phyloP scores from a whole-genome alignment of 2,888 invertebrate species.

The Portevinia maculata region DNA sequence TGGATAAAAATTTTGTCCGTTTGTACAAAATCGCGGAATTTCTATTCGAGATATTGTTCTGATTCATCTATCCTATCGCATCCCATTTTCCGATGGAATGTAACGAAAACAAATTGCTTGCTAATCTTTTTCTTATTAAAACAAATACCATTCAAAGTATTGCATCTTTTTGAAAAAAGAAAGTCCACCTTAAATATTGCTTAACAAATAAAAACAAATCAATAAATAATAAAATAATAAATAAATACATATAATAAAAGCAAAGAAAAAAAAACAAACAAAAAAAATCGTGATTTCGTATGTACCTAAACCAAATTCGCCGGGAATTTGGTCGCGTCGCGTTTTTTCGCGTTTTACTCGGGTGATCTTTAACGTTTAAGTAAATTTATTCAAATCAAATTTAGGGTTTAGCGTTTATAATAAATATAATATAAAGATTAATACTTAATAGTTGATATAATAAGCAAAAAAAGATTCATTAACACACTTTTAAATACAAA shows the following conservation, averaged over 20 bases:
- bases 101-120: no score
- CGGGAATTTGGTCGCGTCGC: conserved; percentile 84
- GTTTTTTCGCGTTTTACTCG: conserved; percentile 81
- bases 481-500: conserved; percentile 39
- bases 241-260: conserved; percentile 32
- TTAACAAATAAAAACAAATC: conserved; percentile 16
- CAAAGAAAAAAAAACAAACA: conserved; percentile 57
- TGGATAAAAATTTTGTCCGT: no score
- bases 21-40: no score
- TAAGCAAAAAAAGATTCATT: conserved; percentile 59
- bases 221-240: conserved; percentile 24
- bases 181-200: conserved; percentile 21
- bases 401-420: conserved; percentile 75
- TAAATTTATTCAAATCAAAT: conserved; percentile 75
- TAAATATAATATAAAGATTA: conserved; percentile 68
- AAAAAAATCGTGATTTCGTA: conserved; percentile 83
- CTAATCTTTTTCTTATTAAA: not conserved
- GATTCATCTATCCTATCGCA: no score
- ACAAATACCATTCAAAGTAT: not conserved
- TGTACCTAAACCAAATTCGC: conserved; percentile 83
- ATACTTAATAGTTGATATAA: conserved; percentile 64
- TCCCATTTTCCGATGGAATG: no score
- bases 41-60: no score
- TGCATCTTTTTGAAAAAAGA: not conserved
- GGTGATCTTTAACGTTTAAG: conserved; percentile 82